Conservation (phyloP, 2,113 vertebrate genomes). For the Trematocara zebra region DNA sequence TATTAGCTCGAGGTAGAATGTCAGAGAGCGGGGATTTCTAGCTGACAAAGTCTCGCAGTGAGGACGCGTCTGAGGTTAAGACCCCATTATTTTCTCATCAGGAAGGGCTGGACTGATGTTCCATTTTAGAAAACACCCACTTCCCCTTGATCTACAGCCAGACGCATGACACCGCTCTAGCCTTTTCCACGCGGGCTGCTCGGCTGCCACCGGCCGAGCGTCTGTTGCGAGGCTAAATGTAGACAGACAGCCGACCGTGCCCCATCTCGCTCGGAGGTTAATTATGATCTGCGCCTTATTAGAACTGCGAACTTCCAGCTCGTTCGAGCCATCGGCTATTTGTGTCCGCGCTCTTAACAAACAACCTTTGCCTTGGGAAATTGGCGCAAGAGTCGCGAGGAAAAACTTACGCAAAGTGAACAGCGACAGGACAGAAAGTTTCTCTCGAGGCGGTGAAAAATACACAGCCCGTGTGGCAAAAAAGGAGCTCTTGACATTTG, state of each 20-base stretch:
- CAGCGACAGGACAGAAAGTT: not conserved
- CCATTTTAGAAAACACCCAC: constrained; percentile 65
- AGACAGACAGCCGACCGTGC: not conserved
- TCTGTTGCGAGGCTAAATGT: constrained; percentile 4
- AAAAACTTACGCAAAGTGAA: constrained; percentile 5
- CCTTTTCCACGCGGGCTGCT: constrained; percentile 37
- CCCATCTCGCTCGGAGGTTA: constrained; percentile 14
- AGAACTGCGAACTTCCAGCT: constrained; percentile 17
- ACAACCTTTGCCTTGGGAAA: not conserved
- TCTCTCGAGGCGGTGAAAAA: constrained; percentile 31
- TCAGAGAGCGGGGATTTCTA: not conserved
- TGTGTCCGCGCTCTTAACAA: not conserved
- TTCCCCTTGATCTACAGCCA: constrained; percentile 53
- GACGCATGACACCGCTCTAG: constrained; percentile 43
- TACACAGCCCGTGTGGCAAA: constrained; percentile 35
- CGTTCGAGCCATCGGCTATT: constrained; percentile 6
- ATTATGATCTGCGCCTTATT: constrained; percentile 24
- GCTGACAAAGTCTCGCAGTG: not conserved
- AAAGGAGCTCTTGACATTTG: constrained; percentile 39
- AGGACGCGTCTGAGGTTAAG: not conserved
- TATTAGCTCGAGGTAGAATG: not conserved
- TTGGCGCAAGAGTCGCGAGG: not conserved
- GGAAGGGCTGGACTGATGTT: constrained; percentile 66
- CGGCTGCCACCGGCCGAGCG: not conserved
- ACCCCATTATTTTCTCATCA: constrained; percentile 47